phyloP scores from a whole-genome alignment of 2,888 invertebrate species.

The Panorpa germanica region DNA sequence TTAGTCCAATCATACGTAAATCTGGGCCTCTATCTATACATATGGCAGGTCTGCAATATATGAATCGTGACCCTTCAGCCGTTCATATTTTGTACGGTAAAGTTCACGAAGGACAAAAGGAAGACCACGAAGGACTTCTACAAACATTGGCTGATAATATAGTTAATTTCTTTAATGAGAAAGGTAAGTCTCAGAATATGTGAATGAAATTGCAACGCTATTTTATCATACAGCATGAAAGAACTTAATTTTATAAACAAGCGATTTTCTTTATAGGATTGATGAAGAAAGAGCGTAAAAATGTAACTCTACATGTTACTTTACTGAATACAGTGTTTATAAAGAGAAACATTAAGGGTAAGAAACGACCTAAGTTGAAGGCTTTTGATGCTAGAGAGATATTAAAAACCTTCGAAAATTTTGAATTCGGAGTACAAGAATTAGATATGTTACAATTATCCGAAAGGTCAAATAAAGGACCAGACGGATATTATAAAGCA shows the following conservation, averaged over 20 bases:
- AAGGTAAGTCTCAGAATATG: constrained; percentile 39
- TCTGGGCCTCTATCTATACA: constrained; percentile 33
- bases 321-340: constrained; percentile 72
- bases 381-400: constrained; percentile 48
- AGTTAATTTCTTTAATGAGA: constrained; percentile 20
- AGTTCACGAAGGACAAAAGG: no score
- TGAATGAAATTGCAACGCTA: constrained; percentile 35
- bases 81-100: constrained; percentile 65
- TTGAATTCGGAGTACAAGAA: constrained; percentile 46
- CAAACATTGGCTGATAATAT: no score
- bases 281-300: constrained; percentile 29
- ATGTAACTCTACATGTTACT: constrained; percentile 74
- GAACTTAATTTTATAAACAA: no score
- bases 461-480: constrained; percentile 30
- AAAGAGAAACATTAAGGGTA: no score
- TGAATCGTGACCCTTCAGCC: constrained; percentile 82
- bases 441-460: constrained; percentile 54
- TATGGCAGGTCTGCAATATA: constrained; percentile 62
- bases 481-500: constrained; percentile 46
- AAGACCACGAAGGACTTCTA: no score
- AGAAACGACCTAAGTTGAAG: no score
- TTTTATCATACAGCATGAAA: constrained; percentile 38
- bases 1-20: constrained; percentile 24
- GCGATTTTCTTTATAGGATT: no score
- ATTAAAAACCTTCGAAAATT: constrained; percentile 43